phyloP scores from a whole-genome alignment of 2,797 vertebrate genomes.

The Danio jaintianensis region DNA sequence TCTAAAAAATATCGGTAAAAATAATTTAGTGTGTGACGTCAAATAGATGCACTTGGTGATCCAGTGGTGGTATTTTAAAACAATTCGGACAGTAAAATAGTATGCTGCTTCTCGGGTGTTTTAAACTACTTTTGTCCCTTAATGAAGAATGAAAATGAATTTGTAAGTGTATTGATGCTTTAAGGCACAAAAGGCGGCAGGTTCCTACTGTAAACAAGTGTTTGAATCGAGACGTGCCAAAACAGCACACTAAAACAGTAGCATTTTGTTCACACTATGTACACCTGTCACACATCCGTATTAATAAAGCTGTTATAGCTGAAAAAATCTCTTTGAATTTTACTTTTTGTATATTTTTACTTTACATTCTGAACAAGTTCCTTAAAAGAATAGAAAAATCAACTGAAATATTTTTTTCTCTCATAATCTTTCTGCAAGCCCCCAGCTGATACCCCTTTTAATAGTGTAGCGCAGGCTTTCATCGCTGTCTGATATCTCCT shows the following conservation, averaged over 20 bases:
- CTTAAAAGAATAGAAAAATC: constrained; percentile 6
- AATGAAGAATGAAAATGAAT: no score
- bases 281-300: constrained; percentile 11
- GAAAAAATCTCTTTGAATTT: neutral
- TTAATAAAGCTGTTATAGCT: constrained; percentile 4
- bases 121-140: no score
- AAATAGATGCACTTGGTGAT: no score
- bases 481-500: constrained; percentile 14
- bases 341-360: constrained; percentile 8
- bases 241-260: neutral
- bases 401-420: constrained; percentile 7
- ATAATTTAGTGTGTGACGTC: no score
- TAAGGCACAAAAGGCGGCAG: no score
- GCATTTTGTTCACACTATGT: neutral
- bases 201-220: no score
- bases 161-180: no score
- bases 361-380: neutral
- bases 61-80: no score
- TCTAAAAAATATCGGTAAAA: no score
- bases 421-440: neutral
- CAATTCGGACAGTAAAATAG: no score
- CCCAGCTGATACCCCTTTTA: constrained; percentile 13
- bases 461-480: neutral
- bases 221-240: no score
- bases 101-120: no score